Conservation (phyloP, 1,140 invertebrate species). For the Drosophila tristis region DNA sequence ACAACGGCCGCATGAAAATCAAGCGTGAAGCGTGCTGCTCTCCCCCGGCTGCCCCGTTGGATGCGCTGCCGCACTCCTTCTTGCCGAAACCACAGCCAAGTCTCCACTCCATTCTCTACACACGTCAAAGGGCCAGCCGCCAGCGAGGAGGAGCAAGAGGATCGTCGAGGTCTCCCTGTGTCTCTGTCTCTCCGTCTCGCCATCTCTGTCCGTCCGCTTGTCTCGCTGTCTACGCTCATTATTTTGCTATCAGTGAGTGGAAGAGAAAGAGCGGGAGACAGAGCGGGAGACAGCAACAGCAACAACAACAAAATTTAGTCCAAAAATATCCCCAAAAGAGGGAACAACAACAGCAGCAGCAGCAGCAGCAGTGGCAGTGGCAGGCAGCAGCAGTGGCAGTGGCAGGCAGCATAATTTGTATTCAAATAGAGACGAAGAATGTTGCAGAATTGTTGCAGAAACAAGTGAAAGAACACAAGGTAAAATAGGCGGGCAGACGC, state of each 20-base stretch:
- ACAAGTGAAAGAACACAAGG: slow-evolving; percentile 9
- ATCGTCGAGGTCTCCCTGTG: slow-evolving; percentile 15
- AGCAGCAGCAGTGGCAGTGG: neutral
- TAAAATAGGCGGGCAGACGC: neutral
- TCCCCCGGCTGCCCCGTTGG: neutral
- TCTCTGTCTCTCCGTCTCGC: slow-evolving; percentile 4
- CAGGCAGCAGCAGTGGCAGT: neutral
- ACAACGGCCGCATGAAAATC: slow-evolving; percentile 77
- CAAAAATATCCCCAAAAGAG: slow-evolving; percentile 40
- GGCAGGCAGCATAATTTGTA: slow-evolving; percentile 69
- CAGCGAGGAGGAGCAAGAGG: slow-evolving; percentile 7
- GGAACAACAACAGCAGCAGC: slow-evolving; percentile 31
- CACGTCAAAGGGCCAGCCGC: slow-evolving; percentile 16
- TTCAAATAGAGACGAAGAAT: slow-evolving; percentile 56
- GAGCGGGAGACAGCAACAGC: slow-evolving; percentile 11
- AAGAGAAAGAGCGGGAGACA: slow-evolving; percentile 23
- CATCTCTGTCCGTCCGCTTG: slow-evolving; percentile 23
- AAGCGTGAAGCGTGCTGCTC: slow-evolving; percentile 68
- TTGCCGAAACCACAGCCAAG: neutral
- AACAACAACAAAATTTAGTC: slow-evolving; percentile 30
- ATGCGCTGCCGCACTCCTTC: neutral
- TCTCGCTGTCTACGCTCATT: slow-evolving; percentile 45
- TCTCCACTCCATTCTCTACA: slow-evolving; percentile 30
- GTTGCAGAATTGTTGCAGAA: slow-evolving; percentile 47
- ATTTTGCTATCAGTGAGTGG: slow-evolving; percentile 36